phyloP scores from a whole-genome alignment of 1,140 invertebrate species.

The Tyrophagus putrescentiae region DNA sequence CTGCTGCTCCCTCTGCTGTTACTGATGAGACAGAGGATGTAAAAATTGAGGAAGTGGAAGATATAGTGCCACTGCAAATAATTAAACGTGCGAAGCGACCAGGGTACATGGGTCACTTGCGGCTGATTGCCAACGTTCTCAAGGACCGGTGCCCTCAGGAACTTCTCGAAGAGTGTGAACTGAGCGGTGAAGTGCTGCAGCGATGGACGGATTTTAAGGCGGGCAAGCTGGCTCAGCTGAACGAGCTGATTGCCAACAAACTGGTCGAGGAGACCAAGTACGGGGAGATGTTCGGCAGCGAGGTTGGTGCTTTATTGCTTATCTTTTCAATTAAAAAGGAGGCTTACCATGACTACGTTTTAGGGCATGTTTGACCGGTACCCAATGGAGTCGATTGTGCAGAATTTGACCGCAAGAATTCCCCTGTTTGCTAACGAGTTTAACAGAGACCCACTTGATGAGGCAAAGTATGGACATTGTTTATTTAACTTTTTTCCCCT shows the following conservation, averaged over 20 bases:
- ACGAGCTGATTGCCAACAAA: slow-evolving; percentile 44
- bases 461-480: no score
- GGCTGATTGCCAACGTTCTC: slow-evolving; percentile 52
- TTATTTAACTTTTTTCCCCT: no score
- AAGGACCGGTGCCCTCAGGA: slow-evolving; percentile 18
- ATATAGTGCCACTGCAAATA: slow-evolving; percentile 23
- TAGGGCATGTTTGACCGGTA: no score
- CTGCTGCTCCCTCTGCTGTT: no score
- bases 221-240: slow-evolving; percentile 42
- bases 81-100: slow-evolving; percentile 35
- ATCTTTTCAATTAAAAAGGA: no score
- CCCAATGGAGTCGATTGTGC: no score
- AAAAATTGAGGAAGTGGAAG: slow-evolving; percentile 41
- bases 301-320: no score
- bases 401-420: no score
- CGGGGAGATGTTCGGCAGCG: no score
- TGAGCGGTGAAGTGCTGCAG: slow-evolving; percentile 41
- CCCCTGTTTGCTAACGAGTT: no score
- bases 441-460: no score
- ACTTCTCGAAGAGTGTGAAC: slow-evolving; percentile 25
- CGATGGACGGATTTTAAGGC: slow-evolving; percentile 46
- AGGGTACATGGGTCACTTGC: slow-evolving; percentile 62
- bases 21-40: not conserved
- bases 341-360: no score
- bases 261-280: slow-evolving; percentile 29